A percentile compares a stretch with the other conserved stretches of the same genome.
Evolutionary conservation across 2,888 invertebrate species (phyloP).

Genomic region (Rotaria sp.): DNA sequence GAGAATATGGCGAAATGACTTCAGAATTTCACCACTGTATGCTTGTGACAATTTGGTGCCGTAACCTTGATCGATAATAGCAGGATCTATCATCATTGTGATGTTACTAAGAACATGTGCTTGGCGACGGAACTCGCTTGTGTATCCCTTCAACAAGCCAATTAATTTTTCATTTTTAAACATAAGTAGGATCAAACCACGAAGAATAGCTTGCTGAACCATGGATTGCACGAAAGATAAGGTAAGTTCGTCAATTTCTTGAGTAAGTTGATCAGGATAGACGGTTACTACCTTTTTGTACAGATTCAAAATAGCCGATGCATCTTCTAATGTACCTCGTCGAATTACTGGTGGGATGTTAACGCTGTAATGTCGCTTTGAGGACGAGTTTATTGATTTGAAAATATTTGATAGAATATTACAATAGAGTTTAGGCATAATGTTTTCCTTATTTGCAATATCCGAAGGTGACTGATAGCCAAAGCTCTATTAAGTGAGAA

Average conservation of each 20-base stretch:
- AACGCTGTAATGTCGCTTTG: background rate
- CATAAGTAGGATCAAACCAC: background rate
- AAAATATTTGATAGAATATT: background rate
- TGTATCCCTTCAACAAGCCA: background rate
- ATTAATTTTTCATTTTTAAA: background rate
- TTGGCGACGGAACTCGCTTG: background rate
- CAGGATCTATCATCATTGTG: background rate
- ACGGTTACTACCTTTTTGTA: background rate
- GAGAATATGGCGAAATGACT: too few species aligned
- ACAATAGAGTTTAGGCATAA: background rate
- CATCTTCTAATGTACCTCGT: background rate
- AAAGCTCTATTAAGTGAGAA: too few species aligned
- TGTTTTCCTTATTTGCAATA: background rate
- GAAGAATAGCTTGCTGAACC: background rate
- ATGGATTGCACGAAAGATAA: background rate
- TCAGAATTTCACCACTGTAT: too few species aligned
- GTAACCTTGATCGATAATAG: too few species aligned
- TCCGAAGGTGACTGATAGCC: too few species aligned
- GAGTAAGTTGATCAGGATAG: background rate
- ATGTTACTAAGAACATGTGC: background rate
- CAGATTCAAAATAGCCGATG: background rate
- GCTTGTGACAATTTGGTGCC: too few species aligned
- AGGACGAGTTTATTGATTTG: background rate
- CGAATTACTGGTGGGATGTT: background rate
- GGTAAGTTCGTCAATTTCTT: background rate